phyloP scores from a whole-genome alignment of 2,888 invertebrate genomes.

The Aquatica leii region DNA sequence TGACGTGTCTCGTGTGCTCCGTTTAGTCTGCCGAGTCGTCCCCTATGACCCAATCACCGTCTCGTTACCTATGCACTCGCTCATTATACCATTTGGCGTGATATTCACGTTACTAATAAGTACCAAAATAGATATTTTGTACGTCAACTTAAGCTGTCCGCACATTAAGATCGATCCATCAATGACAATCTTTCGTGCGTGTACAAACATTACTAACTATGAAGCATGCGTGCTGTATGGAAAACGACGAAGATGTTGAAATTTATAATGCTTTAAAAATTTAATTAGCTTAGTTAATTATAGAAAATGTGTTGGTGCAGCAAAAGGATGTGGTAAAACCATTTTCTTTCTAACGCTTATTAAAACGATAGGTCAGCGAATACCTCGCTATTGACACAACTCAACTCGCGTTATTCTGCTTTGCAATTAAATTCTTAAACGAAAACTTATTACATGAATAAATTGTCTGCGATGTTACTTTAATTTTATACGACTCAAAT shows the following conservation, averaged over 20 bases:
- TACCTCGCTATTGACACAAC: no score
- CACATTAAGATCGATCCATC: slow-evolving; percentile 24
- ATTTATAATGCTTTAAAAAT: slow-evolving; percentile 1
- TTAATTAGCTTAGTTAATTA: background rate
- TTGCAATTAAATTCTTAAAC: no score
- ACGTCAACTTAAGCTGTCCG: slow-evolving; percentile 31
- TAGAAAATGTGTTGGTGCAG: background rate
- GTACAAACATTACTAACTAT: slow-evolving; percentile 15
- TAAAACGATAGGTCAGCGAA: no score
- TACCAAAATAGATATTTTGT: slow-evolving; percentile 47
- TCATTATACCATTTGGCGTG: slow-evolving; percentile 49
- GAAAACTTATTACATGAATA: no score
- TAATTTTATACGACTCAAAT: no score
- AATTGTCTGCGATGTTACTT: no score
- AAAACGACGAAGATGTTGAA: background rate
- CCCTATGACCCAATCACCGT: slow-evolving; percentile 46
- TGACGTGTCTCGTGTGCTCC: slow-evolving; percentile 43
- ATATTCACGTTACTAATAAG: slow-evolving; percentile 51
- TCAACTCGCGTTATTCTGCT: no score
- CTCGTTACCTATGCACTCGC: slow-evolving; percentile 46
- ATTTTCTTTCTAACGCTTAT: background rate
- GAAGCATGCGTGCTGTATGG: background rate
- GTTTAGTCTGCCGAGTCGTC: slow-evolving; percentile 46
- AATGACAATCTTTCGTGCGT: slow-evolving; percentile 18
- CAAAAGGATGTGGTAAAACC: background rate